Evolutionary conservation across 2,888 invertebrate genomes (phyloP), one percentile per base, ranked within the genome.

Genomic region (Phortica okadai): DNA sequence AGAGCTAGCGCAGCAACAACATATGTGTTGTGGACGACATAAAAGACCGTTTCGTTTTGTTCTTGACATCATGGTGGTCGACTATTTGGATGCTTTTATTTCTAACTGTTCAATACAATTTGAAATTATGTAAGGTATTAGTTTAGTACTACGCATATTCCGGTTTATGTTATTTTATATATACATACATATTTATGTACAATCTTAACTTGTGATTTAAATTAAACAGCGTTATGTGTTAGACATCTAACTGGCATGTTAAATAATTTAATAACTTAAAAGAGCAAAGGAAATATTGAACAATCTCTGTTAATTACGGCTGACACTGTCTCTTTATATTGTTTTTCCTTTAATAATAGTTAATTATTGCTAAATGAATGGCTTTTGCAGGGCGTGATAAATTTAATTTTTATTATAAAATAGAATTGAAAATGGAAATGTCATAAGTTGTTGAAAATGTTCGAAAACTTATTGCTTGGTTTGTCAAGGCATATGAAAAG

Each of bases 151-250:
- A 41, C 11, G 14, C 14, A 69, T 56, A 69, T 45, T 69, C 45
- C 44, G 16, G 44, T 45, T 45, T 45, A 14, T 44, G 69, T 69
- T 69, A 69, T 69, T 70, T 21, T 70, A 25, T 62, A 25, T 62
- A 62, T 50, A 50, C 14, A 50, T 50, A 66, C 7, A 70, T 25
- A 2, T 25, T 54, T 70, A 70, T 70, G 70, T 70, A 70, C 70
- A 70, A 70, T 42, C 25, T 25, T 70, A 10, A 70, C 70, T 70
- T 70, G 70, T 70, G 70, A 70, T 70, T 70, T 70, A 50, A 54
- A 70, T 25, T 21, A 42, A 70, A 54, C 21, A 54, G 54, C 33
- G 42, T 70, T 42, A 70, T 50, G 25, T 50, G 70, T 70, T 70
- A 54, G 54, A 54, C 70, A 33, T 50, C 25, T 25, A 62, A 25